These are phyloP conservation scores for Australoheros facetus DNA, from an alignment of 2,797 vertebrate species.

Conservation along the genomic window DNA sequence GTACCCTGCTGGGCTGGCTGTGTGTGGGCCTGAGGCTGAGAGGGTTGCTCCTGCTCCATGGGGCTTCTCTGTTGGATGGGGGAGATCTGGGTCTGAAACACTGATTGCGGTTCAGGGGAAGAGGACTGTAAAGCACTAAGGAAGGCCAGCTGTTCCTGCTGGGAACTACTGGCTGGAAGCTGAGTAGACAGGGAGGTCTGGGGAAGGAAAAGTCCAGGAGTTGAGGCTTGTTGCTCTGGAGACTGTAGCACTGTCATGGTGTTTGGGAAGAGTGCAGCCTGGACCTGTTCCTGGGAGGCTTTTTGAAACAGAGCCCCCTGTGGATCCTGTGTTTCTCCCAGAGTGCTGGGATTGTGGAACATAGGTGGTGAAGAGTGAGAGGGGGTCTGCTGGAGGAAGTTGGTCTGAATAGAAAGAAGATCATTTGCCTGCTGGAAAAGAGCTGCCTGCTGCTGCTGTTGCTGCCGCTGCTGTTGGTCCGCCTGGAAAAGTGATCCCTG, in stretches of 20 bases:
- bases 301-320: conserved; percentile 90
- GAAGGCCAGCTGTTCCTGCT: conserved; percentile 85
- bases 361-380: conserved; percentile 88
- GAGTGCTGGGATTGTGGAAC: conserved; percentile 89
- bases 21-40: conserved; percentile 74
- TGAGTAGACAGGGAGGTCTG: conserved; percentile 85
- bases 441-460: conserved; percentile 86
- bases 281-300: conserved; percentile 90
- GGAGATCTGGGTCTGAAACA: conserved; percentile 90
- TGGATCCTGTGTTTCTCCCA: conserved; percentile 87
- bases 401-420: conserved; percentile 90
- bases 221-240: conserved; percentile 86
- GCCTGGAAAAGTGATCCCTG: conserved; percentile 87
- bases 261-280: conserved; percentile 90
- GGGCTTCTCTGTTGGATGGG: conserved; percentile 86
- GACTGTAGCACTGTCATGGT: conserved; percentile 88
- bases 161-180: conserved; percentile 85
- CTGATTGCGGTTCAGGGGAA: conserved; percentile 85
- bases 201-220: conserved; percentile 88
- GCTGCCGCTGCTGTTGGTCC: conserved; percentile 78
- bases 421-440: conserved; percentile 92
- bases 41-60: conserved; percentile 82
- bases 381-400: conserved; percentile 90
- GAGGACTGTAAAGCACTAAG: conserved; percentile 89
- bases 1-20: conserved; percentile 71